These are phyloP conservation scores for Imbricaverruca yamaguchii DNA, from an alignment of 2,888 invertebrate species.

Conservation along the genomic window DNA sequence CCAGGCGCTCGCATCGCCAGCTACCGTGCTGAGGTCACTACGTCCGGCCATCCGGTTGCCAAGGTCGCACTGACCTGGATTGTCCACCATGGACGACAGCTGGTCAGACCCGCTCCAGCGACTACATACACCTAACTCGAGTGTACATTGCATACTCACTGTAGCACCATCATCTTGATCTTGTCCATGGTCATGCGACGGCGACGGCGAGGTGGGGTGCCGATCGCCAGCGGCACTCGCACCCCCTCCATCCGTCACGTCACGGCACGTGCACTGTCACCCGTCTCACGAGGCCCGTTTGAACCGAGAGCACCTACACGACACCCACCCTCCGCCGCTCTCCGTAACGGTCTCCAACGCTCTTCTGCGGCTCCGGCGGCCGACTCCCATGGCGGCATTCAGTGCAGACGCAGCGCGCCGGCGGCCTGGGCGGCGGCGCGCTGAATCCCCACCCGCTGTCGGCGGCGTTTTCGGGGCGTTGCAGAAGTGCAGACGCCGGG, in stretches of 20 bases:
- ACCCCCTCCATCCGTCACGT: constrained; percentile 29
- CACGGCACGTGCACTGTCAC: neutral
- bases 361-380: neutral
- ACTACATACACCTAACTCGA: too few relatives aligned
- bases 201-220: neutral
- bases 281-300: neutral
- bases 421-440: neutral
- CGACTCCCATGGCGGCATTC: neutral
- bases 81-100: too few relatives aligned
- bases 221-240: neutral
- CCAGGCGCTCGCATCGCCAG: too few relatives aligned
- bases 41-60: too few relatives aligned
- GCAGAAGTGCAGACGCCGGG: neutral
- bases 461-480: neutral
- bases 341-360: neutral
- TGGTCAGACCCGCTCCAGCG: too few relatives aligned
- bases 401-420: neutral
- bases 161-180: constrained; percentile 17
- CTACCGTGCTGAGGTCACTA: too few relatives aligned
- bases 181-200: constrained; percentile 16
- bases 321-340: neutral
- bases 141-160: neutral
- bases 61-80: too few relatives aligned
- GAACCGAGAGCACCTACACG: neutral
- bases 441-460: neutral